phyloP scores from a whole-genome alignment of 2,888 invertebrate species.

The Eupithecia dodoneata region DNA sequence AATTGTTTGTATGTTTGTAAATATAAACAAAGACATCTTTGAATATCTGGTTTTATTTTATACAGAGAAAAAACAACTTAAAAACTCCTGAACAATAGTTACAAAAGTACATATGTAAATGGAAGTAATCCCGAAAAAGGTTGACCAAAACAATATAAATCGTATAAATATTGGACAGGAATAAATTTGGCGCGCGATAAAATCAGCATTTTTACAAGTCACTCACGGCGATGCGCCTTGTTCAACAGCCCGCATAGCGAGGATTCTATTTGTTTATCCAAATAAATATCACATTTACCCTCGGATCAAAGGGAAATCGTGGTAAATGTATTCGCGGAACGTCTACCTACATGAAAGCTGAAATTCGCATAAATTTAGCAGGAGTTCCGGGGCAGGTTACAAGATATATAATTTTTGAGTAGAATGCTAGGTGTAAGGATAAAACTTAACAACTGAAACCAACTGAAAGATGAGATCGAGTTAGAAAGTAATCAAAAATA shows the following conservation, averaged over 20 bases:
- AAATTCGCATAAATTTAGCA: neutral
- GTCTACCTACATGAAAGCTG: neutral
- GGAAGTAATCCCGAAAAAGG: slow-evolving; percentile 9
- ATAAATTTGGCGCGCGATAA: slow-evolving; percentile 30
- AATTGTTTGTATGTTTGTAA: neutral
- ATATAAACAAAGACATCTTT: neutral
- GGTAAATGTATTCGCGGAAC: neutral
- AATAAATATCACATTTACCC: slow-evolving; percentile 14
- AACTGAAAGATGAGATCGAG: neutral
- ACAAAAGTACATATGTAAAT: slow-evolving; percentile 4
- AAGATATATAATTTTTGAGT: neutral
- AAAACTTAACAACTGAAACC: neutral
- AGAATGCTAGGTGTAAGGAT: neutral
- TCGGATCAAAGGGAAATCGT: slow-evolving; percentile 7
- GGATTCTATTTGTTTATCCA: slow-evolving; percentile 20
- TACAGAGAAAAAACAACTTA: neutral
- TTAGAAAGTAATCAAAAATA: neutral
- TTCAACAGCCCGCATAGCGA: slow-evolving; percentile 14
- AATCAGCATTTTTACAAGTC: slow-evolving; percentile 32
- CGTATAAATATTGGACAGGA: slow-evolving; percentile 24
- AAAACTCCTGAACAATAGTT: neutral
- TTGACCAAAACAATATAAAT: slow-evolving; percentile 17
- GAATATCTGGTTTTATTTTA: neutral
- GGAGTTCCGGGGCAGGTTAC: neutral
- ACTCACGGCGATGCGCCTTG: slow-evolving; percentile 10